Evolutionary conservation across 2,888 invertebrate genomes (phyloP).

Genomic region (Drosophila mayaguana): DNA sequence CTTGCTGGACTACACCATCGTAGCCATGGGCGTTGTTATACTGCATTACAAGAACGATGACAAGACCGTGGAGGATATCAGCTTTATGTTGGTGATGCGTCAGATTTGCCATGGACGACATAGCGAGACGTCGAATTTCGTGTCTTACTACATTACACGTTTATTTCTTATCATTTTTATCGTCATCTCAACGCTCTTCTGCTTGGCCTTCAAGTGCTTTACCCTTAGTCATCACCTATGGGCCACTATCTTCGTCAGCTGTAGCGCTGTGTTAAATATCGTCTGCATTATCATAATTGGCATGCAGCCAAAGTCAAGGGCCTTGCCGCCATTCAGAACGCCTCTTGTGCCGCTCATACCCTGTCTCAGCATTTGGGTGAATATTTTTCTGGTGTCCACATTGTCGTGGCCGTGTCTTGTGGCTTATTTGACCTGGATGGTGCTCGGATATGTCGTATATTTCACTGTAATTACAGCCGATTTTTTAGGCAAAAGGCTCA

Average conservation of each 20-base stretch:
- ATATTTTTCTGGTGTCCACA: not conserved
- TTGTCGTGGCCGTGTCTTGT: not conserved
- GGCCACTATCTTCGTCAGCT: not conserved
- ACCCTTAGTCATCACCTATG: not conserved
- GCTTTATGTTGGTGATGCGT: not conserved
- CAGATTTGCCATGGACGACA: not conserved
- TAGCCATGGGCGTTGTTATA: slow-evolving; percentile 1
- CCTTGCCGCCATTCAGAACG: not conserved
- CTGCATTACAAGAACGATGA: slow-evolving; percentile 2
- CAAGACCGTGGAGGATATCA: not conserved
- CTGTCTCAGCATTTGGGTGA: slow-evolving; percentile 8
- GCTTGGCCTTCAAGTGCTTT: not conserved
- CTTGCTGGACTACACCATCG: not conserved
- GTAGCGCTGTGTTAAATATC: not conserved
- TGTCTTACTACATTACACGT: not conserved
- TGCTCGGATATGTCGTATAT: not conserved
- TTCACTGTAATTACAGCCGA: not conserved
- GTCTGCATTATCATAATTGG: not conserved
- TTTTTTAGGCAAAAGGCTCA: not conserved
- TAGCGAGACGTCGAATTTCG: not conserved
- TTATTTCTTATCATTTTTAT: not conserved
- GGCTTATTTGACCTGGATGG: not conserved
- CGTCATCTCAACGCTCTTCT: not conserved
- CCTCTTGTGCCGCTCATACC: slow-evolving; percentile 10
- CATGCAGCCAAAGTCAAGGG: not conserved